These are phyloP conservation scores for Calcarius ornatus DNA, from an alignment of 2,113 vertebrate species.

Conservation along the genomic window DNA sequence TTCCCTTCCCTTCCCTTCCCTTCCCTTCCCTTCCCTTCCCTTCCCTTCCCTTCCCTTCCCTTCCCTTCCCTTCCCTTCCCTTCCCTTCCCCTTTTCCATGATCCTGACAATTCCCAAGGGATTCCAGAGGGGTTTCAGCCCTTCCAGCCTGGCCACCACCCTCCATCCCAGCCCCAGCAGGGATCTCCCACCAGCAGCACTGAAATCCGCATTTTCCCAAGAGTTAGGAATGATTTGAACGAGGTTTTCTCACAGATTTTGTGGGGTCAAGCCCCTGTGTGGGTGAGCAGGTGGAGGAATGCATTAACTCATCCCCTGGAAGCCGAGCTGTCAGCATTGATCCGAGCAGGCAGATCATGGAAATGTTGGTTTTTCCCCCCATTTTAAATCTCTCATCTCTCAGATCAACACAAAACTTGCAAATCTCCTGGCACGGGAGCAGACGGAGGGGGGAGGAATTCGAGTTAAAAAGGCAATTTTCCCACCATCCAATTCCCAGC, in stretches of 20 bases:
- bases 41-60: too few species aligned
- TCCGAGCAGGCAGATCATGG: neutral
- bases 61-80: too few species aligned
- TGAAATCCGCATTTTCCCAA: rapidly evolving
- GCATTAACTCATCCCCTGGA: neutral
- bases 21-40: too few species aligned
- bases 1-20: too few species aligned
- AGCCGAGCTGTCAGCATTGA: neutral
- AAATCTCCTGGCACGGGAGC: neutral
- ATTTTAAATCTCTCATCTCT: neutral
- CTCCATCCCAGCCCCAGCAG: neutral
- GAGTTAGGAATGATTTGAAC: rapidly evolving
- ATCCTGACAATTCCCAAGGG: too few species aligned
- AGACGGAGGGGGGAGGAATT: neutral
- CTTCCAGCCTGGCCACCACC: too few species aligned
- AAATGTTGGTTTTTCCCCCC: neutral
- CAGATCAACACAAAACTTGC: neutral
- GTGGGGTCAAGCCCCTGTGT: neutral
- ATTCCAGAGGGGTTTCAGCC: too few species aligned
- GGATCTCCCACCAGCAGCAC: neutral
- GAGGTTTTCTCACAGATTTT: neutral
- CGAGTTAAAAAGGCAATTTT: neutral
- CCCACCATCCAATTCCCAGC: neutral
- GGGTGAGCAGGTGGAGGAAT: neutral
- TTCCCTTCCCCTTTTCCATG: too few species aligned